phyloP scores from a whole-genome alignment of 2,888 invertebrate genomes.

The Stegophylla sp. region DNA sequence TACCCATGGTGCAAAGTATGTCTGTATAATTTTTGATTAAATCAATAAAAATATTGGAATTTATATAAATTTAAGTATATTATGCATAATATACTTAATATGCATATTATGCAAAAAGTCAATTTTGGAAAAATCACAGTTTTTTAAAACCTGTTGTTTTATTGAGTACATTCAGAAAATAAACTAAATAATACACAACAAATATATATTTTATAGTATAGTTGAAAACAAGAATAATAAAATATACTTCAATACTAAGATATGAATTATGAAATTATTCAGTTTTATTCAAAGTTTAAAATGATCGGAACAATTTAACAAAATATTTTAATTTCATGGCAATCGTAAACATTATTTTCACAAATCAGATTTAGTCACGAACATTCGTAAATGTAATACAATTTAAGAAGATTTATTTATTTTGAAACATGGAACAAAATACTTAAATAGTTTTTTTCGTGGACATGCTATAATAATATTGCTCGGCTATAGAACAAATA shows the following conservation, averaged over 20 bases:
- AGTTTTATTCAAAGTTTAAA: background rate
- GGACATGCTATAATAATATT: constrained; percentile 19
- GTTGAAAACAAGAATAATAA: background rate
- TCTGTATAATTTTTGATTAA: no score
- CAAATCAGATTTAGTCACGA: constrained; percentile 34
- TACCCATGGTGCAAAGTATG: no score
- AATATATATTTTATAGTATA: no score
- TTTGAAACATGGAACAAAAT: constrained; percentile 17
- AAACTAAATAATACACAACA: background rate
- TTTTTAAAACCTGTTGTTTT: no score
- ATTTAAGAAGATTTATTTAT: constrained; percentile 27
- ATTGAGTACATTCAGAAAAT: no score
- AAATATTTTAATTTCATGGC: constrained; percentile 17
- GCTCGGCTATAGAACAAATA: constrained; percentile 6
- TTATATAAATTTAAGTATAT: no score
- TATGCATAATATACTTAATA: no score
- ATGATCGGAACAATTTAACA: background rate
- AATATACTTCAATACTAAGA: background rate
- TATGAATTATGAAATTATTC: background rate
- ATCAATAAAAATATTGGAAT: no score
- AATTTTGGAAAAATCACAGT: no score
- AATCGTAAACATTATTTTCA: constrained; percentile 19
- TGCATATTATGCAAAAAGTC: no score
- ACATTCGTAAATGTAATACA: constrained; percentile 35
- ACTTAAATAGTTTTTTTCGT: background rate